A percentile compares a stretch with the other conserved stretches of the same genome.
Evolutionary conservation across 2,113 vertebrate genomes (phyloP).

Genomic region (Ploceus nigricollis): DNA sequence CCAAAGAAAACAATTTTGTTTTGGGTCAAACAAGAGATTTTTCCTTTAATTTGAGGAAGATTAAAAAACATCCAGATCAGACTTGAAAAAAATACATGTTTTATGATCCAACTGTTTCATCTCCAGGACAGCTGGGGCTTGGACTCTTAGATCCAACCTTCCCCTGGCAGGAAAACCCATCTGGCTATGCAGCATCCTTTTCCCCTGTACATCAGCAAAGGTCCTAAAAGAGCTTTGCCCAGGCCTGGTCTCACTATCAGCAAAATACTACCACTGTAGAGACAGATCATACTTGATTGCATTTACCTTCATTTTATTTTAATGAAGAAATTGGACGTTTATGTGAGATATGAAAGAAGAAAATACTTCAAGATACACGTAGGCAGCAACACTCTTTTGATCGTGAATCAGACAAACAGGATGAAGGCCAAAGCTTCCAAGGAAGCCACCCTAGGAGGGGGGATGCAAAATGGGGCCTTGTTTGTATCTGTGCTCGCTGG

Average conservation of each 20-base stretch:
- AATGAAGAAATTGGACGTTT: not conserved
- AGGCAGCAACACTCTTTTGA: slow-evolving; percentile 29
- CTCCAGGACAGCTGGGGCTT: not conserved
- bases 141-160: not conserved
- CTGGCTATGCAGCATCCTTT: not conserved
- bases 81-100: not conserved
- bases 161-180: slow-evolving; percentile 1
- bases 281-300: not conserved
- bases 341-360: not conserved
- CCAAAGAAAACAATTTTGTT: slow-evolving; percentile 36
- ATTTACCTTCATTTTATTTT: not conserved
- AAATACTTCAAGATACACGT: slow-evolving; percentile 5
- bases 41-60: slow-evolving; percentile 46
- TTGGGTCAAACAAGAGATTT: slow-evolving; percentile 39
- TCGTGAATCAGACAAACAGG: not conserved
- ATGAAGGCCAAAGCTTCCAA: slow-evolving; percentile 33
- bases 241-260: not conserved
- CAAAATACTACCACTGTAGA: rapidly evolving
- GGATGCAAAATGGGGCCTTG: not conserved
- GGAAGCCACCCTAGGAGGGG: slow-evolving; percentile 9
- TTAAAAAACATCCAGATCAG: slow-evolving; percentile 17
- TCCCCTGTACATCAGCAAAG: not conserved
- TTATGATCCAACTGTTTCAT: slow-evolving; percentile 25
- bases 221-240: not conserved
- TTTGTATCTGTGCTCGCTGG: not conserved